A percentile compares a stretch with the other conserved stretches of the same genome.
phyloP scores from a whole-genome alignment of 2,888 invertebrate genomes.

The Dorcus parallelipipedus region DNA sequence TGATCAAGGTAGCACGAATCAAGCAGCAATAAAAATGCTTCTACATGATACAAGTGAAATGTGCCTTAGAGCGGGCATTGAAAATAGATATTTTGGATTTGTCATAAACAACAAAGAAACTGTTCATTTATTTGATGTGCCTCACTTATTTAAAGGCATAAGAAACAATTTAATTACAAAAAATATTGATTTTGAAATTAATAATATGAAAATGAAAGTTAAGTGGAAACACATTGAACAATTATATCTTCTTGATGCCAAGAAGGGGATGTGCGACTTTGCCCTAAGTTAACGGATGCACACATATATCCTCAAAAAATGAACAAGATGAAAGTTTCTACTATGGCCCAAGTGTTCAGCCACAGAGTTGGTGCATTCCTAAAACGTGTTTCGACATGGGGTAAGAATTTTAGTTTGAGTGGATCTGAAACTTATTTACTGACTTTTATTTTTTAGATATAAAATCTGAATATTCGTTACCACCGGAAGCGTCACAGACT shows the following conservation, averaged over 20 bases:
- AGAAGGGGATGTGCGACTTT: constrained; percentile 6
- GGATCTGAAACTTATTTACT: too few relatives aligned
- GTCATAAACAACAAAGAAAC: constrained; percentile 3
- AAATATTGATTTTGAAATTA: constrained; percentile 3
- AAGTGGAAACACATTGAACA: constrained; percentile 6
- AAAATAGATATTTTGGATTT: constrained; percentile 5
- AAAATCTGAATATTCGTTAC: too few relatives aligned
- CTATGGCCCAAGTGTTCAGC: constrained; percentile 6
- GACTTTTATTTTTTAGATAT: too few relatives aligned
- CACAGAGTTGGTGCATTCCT: constrained; percentile 7
- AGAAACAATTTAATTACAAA: constrained; percentile 11
- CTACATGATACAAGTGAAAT: not conserved
- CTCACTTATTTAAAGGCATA: constrained; percentile 15
- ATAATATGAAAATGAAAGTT: not conserved
- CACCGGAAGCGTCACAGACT: too few relatives aligned
- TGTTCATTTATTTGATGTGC: constrained; percentile 14
- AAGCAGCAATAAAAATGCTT: constrained; percentile 14
- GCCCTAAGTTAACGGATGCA: constrained; percentile 9
- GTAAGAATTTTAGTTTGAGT: not conserved
- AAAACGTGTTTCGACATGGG: constrained; percentile 1
- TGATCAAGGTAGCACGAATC: constrained; percentile 24
- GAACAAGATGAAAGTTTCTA: constrained; percentile 15
- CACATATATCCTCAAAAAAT: constrained; percentile 12
- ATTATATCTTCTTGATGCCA: constrained; percentile 12
- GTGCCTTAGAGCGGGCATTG: not conserved